phyloP scores from a whole-genome alignment of 1,140 invertebrate species.

The Drosophila sucinea region DNA sequence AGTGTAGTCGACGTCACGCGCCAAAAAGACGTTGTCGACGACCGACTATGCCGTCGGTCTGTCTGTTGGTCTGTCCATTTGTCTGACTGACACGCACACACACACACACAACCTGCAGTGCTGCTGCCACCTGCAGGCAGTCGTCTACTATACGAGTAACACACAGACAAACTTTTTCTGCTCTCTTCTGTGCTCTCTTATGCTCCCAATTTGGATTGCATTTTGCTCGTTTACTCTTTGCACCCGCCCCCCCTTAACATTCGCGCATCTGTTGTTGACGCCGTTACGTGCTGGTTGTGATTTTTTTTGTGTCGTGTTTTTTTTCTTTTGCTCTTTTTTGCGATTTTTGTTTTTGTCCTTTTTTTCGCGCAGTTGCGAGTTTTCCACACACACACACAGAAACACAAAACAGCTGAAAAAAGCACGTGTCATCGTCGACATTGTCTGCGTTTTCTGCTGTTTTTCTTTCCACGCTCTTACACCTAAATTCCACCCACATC shows the following conservation, averaged over 20 bases:
- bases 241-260: not conserved
- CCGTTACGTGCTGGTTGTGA: constrained; percentile 10
- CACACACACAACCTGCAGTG: constrained; percentile 6
- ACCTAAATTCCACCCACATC: not conserved
- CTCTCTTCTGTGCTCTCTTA: constrained; percentile 6
- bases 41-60: constrained; percentile 29
- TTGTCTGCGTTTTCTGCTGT: constrained; percentile 62
- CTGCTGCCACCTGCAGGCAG: constrained; percentile 1
- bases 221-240: constrained; percentile 5
- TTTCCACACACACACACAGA: constrained; percentile 48
- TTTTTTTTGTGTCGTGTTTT: constrained; percentile 4
- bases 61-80: constrained; percentile 41
- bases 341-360: constrained; percentile 79
- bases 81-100: constrained; percentile 34
- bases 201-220: constrained; percentile 5
- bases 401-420: constrained; percentile 80
- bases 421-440: constrained; percentile 80
- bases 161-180: constrained; percentile 18
- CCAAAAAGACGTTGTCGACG: constrained; percentile 70
- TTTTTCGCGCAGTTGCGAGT: constrained; percentile 73
- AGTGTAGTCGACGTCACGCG: constrained; percentile 69
- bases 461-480: constrained; percentile 44
- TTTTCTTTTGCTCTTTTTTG: constrained; percentile 50
- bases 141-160: not conserved
- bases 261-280: constrained; percentile 18